Evolutionary conservation across 2,888 invertebrate species (phyloP), one percentile per base, ranked within the genome.

Genomic region (Plebejus melissa): DNA sequence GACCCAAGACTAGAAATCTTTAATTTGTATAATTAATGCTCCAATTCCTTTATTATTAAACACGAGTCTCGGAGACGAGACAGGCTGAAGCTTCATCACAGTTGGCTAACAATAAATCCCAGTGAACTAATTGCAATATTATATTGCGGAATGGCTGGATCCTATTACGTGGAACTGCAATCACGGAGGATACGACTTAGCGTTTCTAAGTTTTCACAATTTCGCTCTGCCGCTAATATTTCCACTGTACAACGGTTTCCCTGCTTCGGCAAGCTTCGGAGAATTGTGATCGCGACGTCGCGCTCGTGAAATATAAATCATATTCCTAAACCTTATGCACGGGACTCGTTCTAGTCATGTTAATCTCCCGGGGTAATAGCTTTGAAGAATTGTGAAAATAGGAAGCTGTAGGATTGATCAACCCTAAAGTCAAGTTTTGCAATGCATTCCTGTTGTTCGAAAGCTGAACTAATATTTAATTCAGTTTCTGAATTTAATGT

Each of bases 201-300:
- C 91, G 85, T 90, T 93, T 85, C 86, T 92, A 93, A 87, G 92
- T 88, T 90, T 92, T 93, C 93, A 85, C 84, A 84, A 86, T 85
- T 88, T 84, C 83, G 85, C 85, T 86, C 83, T 82, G 82, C 81
- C 82, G 79, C 84, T 86, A 87, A 88, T 88, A 91, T 89, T 88
- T 89, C 88, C 85, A 88, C 88, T 90, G 86, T 84, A 84, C 82
- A 84, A 86, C 81, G 82, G 88, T 83, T 90, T 90, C 80, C 77
- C 74, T 85, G 88, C 86, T 87, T 83, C 82, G 65, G 65, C 81
- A 84, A 83, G 88, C 86, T 87, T 83, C 82, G 65, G 65, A 81
- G 84, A 83, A 85, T 82, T 86, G 86, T 90, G 89, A 90, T 87
- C 87, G 83, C 82, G 78, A 79, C 46, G 32, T 72, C 50, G 50